A percentile compares a stretch with the other conserved stretches of the same genome.
Evolutionary conservation across 2,113 vertebrate species (phyloP).

Genomic region (Puntigrus tetrazona): DNA sequence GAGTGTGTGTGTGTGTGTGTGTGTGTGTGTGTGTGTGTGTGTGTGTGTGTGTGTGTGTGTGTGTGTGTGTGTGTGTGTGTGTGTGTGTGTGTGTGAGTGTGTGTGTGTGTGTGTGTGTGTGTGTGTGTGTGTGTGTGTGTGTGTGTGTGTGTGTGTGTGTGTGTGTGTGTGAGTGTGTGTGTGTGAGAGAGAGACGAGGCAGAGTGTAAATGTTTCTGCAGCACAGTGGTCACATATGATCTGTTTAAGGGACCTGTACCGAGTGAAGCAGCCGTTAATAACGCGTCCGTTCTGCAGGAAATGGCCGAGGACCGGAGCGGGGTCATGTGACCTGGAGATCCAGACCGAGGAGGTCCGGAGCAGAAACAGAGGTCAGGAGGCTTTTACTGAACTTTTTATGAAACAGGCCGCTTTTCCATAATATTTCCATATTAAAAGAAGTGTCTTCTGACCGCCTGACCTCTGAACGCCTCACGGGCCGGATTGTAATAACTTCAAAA

Average conservation of each 20-base stretch:
- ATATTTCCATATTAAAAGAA: conserved; percentile 9
- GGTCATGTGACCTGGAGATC: background rate
- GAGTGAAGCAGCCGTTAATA: conserved; percentile 8
- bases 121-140: too few relatives aligned
- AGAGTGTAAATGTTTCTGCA: too few relatives aligned
- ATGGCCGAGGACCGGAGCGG: background rate
- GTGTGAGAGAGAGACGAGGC: too few relatives aligned
- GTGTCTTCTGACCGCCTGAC: background rate
- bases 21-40: background rate
- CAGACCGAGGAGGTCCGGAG: background rate
- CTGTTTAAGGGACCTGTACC: background rate
- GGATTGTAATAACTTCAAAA: background rate
- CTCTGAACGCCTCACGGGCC: background rate
- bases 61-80: too few relatives aligned
- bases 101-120: background rate
- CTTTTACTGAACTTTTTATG: background rate
- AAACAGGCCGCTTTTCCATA: background rate
- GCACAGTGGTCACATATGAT: background rate
- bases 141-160: too few relatives aligned
- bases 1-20: too few relatives aligned
- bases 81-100: too few relatives aligned
- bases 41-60: too few relatives aligned
- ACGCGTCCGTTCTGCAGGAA: background rate
- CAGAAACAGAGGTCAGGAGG: background rate
- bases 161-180: too few relatives aligned